phyloP scores from a whole-genome alignment of 2,888 invertebrate species.

The Syritta pipiens region DNA sequence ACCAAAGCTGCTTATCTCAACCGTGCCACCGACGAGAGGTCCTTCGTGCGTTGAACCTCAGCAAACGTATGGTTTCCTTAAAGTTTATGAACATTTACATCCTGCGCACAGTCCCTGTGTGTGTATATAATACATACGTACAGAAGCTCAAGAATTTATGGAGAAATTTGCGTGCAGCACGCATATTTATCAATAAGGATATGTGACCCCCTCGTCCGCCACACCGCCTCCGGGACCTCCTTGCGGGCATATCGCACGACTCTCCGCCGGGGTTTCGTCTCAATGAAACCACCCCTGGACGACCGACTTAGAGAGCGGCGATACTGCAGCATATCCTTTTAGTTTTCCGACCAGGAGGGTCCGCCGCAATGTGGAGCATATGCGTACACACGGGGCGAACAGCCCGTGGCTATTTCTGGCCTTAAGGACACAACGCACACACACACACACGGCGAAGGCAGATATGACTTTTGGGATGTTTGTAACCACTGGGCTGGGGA shows the following conservation, averaged over 20 bases:
- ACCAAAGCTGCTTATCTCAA: slow-evolving; percentile 24
- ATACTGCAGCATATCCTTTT: slow-evolving; percentile 28
- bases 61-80: slow-evolving; percentile 41
- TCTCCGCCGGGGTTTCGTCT: slow-evolving; percentile 13
- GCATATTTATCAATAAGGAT: slow-evolving; percentile 42
- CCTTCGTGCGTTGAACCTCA: slow-evolving; percentile 2
- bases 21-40: slow-evolving; percentile 15
- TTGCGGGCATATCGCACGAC: slow-evolving; percentile 1
- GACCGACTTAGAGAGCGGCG: neutral
- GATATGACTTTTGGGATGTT: slow-evolving; percentile 42
- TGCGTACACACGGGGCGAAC: slow-evolving; percentile 29
- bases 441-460: slow-evolving; percentile 23
- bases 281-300: slow-evolving; percentile 16
- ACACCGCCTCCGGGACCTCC: neutral
- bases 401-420: slow-evolving; percentile 33
- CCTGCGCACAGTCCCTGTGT: slow-evolving; percentile 1
- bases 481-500: slow-evolving; percentile 24
- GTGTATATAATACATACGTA: neutral
- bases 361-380: slow-evolving; percentile 35
- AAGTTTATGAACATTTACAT: slow-evolving; percentile 19
- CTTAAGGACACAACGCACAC: no score
- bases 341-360: slow-evolving; percentile 35
- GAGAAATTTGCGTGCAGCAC: slow-evolving; percentile 57
- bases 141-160: slow-evolving; percentile 34
- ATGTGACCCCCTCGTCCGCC: slow-evolving; percentile 10